Evolutionary conservation across 2,113 vertebrate species (phyloP).

Genomic region (Oreochromis tanganicae): DNA sequence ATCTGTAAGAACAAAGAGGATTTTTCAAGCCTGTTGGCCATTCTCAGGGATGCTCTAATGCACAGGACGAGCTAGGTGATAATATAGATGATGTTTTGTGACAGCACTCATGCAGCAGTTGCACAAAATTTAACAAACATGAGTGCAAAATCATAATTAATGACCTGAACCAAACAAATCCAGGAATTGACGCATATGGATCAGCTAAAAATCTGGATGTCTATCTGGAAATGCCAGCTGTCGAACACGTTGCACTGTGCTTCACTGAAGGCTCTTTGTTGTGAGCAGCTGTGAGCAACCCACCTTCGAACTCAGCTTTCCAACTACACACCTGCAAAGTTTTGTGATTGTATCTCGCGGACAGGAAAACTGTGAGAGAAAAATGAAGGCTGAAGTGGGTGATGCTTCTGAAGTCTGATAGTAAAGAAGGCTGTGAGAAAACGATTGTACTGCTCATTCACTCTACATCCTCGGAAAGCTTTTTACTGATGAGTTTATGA

Average conservation of each 20-base stretch:
- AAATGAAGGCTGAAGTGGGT: neutral
- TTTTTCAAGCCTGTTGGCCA: neutral
- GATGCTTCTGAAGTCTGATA: neutral
- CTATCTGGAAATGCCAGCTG: neutral
- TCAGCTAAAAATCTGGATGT: neutral
- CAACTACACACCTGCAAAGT: neutral
- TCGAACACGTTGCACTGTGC: neutral
- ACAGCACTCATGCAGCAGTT: rapidly evolving
- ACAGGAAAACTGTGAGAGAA: neutral
- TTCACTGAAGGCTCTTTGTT: neutral
- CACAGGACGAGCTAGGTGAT: neutral
- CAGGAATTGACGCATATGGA: rapidly evolving
- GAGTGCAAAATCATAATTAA: neutral
- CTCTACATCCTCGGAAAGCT: neutral
- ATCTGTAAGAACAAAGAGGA: neutral
- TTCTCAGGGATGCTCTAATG: neutral
- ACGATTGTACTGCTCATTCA: neutral
- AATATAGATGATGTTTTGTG: neutral
- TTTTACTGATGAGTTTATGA: neutral
- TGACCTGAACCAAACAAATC: neutral
- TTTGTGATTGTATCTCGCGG: neutral
- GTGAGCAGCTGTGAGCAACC: neutral
- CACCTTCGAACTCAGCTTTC: neutral
- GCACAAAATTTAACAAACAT: neutral
- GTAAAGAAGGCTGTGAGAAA: neutral